These are phyloP conservation scores for Drosophila nr. medialis DNA, from an alignment of 2,888 invertebrate genomes.

Conservation along the genomic window DNA sequence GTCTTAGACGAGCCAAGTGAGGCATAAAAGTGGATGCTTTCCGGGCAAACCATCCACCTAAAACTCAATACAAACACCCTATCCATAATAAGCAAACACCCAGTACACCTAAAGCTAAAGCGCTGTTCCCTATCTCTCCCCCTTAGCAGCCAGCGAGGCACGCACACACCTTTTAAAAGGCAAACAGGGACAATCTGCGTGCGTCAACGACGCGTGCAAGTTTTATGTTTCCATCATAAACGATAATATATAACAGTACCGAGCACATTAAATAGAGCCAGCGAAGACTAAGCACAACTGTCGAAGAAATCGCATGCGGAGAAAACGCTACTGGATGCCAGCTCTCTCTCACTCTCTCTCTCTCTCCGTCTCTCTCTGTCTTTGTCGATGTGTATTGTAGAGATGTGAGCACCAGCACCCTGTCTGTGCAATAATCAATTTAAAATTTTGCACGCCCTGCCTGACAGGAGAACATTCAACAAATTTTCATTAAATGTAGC, in stretches of 20 bases:
- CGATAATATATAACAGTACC: constrained; percentile 65
- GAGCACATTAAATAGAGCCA: constrained; percentile 45
- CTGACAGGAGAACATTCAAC: constrained; percentile 58
- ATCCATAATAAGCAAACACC: neutral
- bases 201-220: constrained; percentile 62
- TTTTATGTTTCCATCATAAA: constrained; percentile 72
- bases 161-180: constrained; percentile 16
- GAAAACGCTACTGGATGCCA: constrained; percentile 29
- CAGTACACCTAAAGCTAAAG: neutral
- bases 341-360: neutral
- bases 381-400: neutral
- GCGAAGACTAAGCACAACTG: constrained; percentile 10
- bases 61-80: constrained; percentile 12
- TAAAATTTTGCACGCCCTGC: constrained; percentile 69
- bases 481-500: constrained; percentile 66
- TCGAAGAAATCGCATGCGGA: constrained; percentile 26
- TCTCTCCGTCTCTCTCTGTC: neutral
- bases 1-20: constrained; percentile 45
- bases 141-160: neutral
- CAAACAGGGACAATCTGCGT: constrained; percentile 34
- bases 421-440: constrained; percentile 62
- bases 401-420: constrained; percentile 1
- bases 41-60: neutral
- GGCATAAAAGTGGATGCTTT: constrained; percentile 62
- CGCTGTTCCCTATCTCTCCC: neutral